Evolutionary conservation across 2,888 invertebrate genomes (phyloP), one percentile per base, ranked within the genome.

Genomic region (Dicycla oo): DNA sequence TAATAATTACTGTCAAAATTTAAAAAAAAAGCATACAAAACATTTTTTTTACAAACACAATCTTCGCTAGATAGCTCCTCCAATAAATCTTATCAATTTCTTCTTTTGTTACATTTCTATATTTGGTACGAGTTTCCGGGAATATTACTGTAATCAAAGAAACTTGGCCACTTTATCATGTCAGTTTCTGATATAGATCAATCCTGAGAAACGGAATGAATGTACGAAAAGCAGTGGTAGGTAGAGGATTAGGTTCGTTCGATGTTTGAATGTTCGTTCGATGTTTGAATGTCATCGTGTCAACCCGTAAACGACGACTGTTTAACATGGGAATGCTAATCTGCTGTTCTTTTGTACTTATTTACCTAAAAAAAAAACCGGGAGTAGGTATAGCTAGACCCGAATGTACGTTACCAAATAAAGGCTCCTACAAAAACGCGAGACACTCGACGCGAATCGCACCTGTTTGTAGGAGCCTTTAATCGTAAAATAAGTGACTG

Each of bases 131-230:
- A 62, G 74, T 75, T 82, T 60, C 63, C 43, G 62, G 61, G 66
- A 75, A 74, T 57, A 83, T 83, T 72, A 73, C 62, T 70, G 75
- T 64, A 69, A 75, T 78, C 81, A 81, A 64, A 71, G 69, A 83
- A 83, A 83, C 83, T 83, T 75, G 5, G 65, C 13, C 64, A 69
- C 60, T 83, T 69, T 66, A 69, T 83, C 78, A 78, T 75, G 67
- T n/a, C 53, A 51, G 64, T 65, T 20, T 47, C 34, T 43, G 69
- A 81, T 78, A 54, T 47, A 60, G 71, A 81, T 81, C 67, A 75
- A 75, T 81, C 64, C 15, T 43, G 66, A 81, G 69, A 77, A 75
- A 61, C 23, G 34, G 3, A 54, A 68, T 23, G 8, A 47, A 43
- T 53, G 54, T 34, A 38, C 10, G 72, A 30, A 57, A 34, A n/a